These are phyloP conservation scores for Sepioteuthis lessoniana DNA, from an alignment of 2,888 invertebrate genomes.

Conservation along the genomic window DNA sequence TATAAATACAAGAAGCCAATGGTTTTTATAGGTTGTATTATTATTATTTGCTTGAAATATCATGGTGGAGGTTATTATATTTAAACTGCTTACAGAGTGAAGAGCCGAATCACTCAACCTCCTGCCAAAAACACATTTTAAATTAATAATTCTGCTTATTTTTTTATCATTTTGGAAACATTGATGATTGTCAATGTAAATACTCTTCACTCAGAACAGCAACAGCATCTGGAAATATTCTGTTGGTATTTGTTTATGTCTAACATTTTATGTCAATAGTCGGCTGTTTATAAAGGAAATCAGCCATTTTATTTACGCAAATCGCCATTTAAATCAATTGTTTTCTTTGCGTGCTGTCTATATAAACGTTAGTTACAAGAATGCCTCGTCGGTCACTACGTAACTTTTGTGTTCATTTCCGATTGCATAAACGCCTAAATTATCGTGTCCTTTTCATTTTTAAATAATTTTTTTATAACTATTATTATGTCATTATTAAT, in stretches of 20 bases:
- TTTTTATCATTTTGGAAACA: neutral
- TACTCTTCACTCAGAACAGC: neutral
- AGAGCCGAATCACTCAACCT: neutral
- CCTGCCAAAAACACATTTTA: neutral
- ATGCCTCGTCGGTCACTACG: neutral
- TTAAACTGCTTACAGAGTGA: neutral
- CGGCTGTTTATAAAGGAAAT: neutral
- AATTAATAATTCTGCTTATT: neutral
- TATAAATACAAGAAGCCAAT: too few species aligned
- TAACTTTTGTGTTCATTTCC: neutral
- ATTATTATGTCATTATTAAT: neutral
- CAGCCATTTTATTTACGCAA: neutral
- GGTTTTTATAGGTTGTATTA: neutral
- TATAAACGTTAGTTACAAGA: neutral
- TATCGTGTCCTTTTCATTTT: neutral
- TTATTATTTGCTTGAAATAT: neutral
- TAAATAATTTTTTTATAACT: neutral
- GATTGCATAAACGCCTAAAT: neutral
- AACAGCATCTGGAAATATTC: neutral
- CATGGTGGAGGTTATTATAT: neutral
- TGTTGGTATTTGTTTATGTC: neutral
- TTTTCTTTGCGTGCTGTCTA: neutral
- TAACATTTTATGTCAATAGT: neutral
- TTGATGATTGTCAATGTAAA: neutral
- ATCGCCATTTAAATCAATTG: neutral